phyloP scores from a whole-genome alignment of 2,797 vertebrate genomes.

The Oceanodroma leucorhoa region DNA sequence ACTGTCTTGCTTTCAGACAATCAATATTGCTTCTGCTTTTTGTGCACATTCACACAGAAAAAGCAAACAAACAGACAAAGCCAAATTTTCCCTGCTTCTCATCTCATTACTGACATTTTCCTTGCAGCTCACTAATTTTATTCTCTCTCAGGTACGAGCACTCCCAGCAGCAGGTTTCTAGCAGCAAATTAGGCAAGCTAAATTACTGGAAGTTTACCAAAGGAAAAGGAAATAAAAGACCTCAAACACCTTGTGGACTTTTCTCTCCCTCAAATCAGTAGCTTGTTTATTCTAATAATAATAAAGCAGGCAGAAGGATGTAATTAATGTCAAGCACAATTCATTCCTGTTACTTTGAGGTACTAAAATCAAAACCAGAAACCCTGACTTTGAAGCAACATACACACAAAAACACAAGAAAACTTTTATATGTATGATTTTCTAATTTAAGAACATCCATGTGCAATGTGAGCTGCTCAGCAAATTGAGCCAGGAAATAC shows the following conservation, averaged over 20 bases:
- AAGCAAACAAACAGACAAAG: neutral
- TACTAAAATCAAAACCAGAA: slow-evolving; percentile 60
- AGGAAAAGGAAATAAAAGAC: slow-evolving; percentile 62
- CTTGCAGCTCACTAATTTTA: slow-evolving; percentile 18
- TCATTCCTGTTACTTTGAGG: slow-evolving; percentile 44
- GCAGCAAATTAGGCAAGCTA: slow-evolving; percentile 45
- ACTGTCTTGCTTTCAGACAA: neutral
- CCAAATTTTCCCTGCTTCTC: neutral
- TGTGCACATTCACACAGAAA: neutral
- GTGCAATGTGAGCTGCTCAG: neutral
- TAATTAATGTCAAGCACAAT: slow-evolving; percentile 61
- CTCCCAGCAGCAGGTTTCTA: slow-evolving; percentile 48
- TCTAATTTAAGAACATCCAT: slow-evolving; percentile 20
- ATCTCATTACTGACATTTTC: neutral
- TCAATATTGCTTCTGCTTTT: neutral
- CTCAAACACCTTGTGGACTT: slow-evolving; percentile 54
- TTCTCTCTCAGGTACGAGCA: neutral
- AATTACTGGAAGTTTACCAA: slow-evolving; percentile 61
- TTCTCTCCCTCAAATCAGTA: slow-evolving; percentile 47
- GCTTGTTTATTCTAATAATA: slow-evolving; percentile 64
- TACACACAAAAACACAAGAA: neutral
- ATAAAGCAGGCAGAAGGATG: slow-evolving; percentile 59
- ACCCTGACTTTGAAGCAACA: slow-evolving; percentile 32
- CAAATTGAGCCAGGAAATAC: slow-evolving; percentile 41
- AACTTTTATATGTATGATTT: neutral